A percentile compares a stretch with the other conserved stretches of the same genome.
phyloP scores from a whole-genome alignment of 2,888 invertebrate species.

The Drosophila aldrichi region DNA sequence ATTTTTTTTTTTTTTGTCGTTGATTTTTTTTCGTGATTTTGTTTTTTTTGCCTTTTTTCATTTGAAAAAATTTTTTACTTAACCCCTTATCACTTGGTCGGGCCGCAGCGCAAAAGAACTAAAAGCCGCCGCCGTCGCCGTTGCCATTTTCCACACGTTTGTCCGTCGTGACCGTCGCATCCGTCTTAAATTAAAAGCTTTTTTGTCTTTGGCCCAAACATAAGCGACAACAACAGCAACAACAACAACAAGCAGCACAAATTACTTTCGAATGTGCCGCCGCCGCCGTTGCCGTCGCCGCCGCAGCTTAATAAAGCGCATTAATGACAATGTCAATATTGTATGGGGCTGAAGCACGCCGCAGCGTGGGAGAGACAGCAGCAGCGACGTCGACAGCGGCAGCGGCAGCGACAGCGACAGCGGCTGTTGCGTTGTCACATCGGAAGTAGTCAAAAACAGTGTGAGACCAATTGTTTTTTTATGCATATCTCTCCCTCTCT shows the following conservation, averaged over 20 bases:
- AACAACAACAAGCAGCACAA: background rate
- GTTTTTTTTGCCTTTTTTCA: constrained; percentile 30
- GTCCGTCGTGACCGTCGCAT: constrained; percentile 45
- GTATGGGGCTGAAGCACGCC: constrained; percentile 10
- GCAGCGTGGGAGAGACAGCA: constrained; percentile 18
- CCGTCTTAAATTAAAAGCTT: constrained; percentile 67
- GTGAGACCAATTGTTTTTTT: background rate
- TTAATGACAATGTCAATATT: constrained; percentile 56
- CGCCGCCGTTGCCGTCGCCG: constrained; percentile 64
- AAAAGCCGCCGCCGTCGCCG: constrained; percentile 44
- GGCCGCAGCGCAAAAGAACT: constrained; percentile 55
- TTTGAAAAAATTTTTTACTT: constrained; percentile 66
- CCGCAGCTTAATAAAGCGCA: constrained; percentile 58
- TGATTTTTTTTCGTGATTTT: constrained; percentile 1
- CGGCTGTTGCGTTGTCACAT: background rate
- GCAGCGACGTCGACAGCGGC: background rate
- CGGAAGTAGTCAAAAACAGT: constrained; percentile 18
- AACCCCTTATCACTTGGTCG: constrained; percentile 64
- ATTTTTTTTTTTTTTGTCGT: background rate
- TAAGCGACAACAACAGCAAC: constrained; percentile 10
- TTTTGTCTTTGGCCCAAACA: constrained; percentile 43
- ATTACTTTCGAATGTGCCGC: constrained; percentile 62
- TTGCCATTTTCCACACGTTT: constrained; percentile 48
- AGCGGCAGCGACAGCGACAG: background rate
- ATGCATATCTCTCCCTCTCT: background rate